A percentile compares a stretch with the other conserved stretches of the same genome.
These are phyloP conservation scores for Pimpla rufipes DNA, from an alignment of 2,888 invertebrate genomes.

Conservation along the genomic window DNA sequence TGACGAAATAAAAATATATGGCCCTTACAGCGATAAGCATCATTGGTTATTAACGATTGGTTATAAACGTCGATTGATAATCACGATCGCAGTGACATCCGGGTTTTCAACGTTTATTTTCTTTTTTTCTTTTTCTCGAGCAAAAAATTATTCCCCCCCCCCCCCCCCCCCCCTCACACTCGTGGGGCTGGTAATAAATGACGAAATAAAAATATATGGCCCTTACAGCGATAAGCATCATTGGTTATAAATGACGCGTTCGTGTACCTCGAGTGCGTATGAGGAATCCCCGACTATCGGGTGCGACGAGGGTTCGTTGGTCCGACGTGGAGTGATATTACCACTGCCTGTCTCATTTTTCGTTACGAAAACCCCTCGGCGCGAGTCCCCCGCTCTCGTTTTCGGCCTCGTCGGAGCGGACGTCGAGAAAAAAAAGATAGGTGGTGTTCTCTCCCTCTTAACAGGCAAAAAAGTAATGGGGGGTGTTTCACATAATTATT, in stretches of 20 bases:
- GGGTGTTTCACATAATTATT: constrained; percentile 19
- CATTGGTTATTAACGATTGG: no score
- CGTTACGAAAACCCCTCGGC: constrained; percentile 5
- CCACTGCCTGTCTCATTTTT: constrained; percentile 7
- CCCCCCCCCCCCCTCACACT: no score
- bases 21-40: no score
- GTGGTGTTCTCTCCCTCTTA: background rate
- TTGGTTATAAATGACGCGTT: background rate
- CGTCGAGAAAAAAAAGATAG: background rate
- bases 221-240: background rate
- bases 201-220: background rate
- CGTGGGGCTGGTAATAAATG: background rate
- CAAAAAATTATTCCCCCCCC: background rate
- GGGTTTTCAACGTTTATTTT: background rate
- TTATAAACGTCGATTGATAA: constrained; percentile 41
- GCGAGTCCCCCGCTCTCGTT: background rate
- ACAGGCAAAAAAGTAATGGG: constrained; percentile 22
- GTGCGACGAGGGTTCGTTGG: constrained; percentile 4
- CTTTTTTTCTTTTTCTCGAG: background rate
- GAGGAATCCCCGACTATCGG: constrained; percentile 9
- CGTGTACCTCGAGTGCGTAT: constrained; percentile 9
- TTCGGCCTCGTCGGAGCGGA: background rate
- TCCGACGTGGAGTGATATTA: constrained; percentile 25
- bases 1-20: no score
- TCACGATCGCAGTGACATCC: constrained; percentile 4